Evolutionary conservation across 2,797 vertebrate genomes (phyloP).

Genomic region (Lutra lutra): DNA sequence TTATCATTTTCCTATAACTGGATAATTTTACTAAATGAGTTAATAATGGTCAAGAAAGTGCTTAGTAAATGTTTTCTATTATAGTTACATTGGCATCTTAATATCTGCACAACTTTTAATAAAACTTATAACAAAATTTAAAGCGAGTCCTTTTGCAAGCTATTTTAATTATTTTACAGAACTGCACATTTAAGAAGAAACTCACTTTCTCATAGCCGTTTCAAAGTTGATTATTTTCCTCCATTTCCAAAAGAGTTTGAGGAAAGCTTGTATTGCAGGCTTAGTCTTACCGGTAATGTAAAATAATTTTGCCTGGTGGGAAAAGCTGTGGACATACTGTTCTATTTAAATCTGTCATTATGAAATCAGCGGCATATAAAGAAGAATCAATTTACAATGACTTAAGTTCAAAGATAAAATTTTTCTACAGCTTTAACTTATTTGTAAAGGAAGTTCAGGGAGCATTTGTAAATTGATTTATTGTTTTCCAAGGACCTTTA

Average conservation of each 20-base stretch:
- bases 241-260: conserved; percentile 26
- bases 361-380: conserved; percentile 14
- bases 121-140: conserved; percentile 26
- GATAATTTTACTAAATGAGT: conserved; percentile 49
- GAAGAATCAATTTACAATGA: conserved; percentile 32
- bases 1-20: neutral
- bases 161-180: conserved; percentile 28
- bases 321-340: neutral
- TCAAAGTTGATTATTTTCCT: conserved; percentile 42
- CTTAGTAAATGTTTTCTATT: conserved; percentile 49
- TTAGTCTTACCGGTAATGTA: neutral
- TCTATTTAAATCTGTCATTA: conserved; percentile 55
- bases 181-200: conserved; percentile 39
- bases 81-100: conserved; percentile 47
- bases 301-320: neutral
- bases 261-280: neutral
- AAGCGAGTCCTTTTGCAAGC: neutral
- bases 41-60: conserved; percentile 17
- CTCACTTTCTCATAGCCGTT: conserved; percentile 25
- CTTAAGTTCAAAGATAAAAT: neutral
- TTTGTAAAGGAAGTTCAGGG: neutral
- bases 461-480: conserved; percentile 5
- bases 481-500: conserved; percentile 27
- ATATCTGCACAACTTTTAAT: neutral
- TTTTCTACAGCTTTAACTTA: neutral